A percentile compares a stretch with the other conserved stretches of the same genome.
Conservation (phyloP, 2,113 vertebrate genomes). For the Anser cygnoides region DNA sequence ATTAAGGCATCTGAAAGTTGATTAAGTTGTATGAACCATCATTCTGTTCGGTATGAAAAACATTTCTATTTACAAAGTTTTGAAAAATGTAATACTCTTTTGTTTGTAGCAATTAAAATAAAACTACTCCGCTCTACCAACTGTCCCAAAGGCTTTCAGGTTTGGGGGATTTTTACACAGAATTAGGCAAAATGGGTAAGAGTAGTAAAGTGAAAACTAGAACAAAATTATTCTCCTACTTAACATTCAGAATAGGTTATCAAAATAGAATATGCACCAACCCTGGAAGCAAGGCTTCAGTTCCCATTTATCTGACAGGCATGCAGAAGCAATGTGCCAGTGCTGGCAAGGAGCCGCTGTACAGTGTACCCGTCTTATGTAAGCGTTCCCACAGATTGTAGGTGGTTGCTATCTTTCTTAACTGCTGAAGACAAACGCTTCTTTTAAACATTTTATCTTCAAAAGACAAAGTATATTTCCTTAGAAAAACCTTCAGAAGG, state of each 20-base stretch:
- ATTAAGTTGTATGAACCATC: background rate
- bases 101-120: background rate
- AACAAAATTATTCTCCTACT: background rate
- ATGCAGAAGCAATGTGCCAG: background rate
- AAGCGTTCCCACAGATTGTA: slow-evolving; percentile 56
- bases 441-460: slow-evolving; percentile 56
- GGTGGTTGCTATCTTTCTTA: slow-evolving; percentile 56
- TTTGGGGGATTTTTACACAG: background rate
- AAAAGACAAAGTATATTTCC: slow-evolving; percentile 48
- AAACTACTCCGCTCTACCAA: background rate
- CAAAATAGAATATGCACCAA: background rate
- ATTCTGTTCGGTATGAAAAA: background rate
- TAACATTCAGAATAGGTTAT: background rate
- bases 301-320: background rate
- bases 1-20: background rate
- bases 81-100: background rate
- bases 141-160: background rate
- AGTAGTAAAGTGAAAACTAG: background rate
- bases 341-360: background rate
- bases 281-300: background rate
- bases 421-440: slow-evolving; percentile 36
- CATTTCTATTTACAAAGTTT: background rate
- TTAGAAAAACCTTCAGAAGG: background rate
- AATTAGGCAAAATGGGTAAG: background rate
- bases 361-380: slow-evolving; percentile 24